Base-by-base conservation (phyloP, 1,140 invertebrate genomes). In the Bombus consobrinus region DNA sequence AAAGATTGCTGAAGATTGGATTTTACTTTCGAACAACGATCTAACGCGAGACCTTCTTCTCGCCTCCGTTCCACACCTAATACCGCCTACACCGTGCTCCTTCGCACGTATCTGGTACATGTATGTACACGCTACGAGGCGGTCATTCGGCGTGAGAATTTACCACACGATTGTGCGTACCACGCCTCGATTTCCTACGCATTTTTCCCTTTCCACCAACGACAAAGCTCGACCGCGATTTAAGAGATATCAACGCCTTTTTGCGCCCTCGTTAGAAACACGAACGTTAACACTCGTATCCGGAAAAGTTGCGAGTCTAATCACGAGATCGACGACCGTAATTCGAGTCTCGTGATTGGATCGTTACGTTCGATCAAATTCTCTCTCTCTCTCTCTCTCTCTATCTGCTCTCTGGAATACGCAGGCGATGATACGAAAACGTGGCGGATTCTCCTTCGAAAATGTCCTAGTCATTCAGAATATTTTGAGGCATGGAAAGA, bases 121-220 rank as follows among this genome's bases (percentile, higher is more conserved):
- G 62, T 79, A 53, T 28, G 68, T 43, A 71, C 83, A 76, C 32
- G 66, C 74, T 71, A 68, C 62, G 71, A 81, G 74, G 87, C 73
- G 88, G 59, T 89, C 88, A 77, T 89, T 86, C 75, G 82, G 90
- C 90, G 90, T 91, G 90, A 91, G 86, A 91, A 91, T 91, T 91
- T 91, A 91, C 82, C 86, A 73, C 81, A 82, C 86, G 86, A 80
- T 85, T 91, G 75, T 87, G 87, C 75, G 83, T 90, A 93, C 92
- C 92, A 89, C 92, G 89, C 92, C 91, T 86, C 86, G 78, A 88
- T 93, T 91, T 91, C 91, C 91, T 91, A 93, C 92, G 88, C 92
- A 91, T 86, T 93, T 91, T 89, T 86, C 85, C 86, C 83, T 88
- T 88, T 81, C 76, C 79, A 82, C 34, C 22, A 41, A 71, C 80